Conservation (phyloP, 2,888 invertebrate genomes). For the Clusia tigrina region DNA sequence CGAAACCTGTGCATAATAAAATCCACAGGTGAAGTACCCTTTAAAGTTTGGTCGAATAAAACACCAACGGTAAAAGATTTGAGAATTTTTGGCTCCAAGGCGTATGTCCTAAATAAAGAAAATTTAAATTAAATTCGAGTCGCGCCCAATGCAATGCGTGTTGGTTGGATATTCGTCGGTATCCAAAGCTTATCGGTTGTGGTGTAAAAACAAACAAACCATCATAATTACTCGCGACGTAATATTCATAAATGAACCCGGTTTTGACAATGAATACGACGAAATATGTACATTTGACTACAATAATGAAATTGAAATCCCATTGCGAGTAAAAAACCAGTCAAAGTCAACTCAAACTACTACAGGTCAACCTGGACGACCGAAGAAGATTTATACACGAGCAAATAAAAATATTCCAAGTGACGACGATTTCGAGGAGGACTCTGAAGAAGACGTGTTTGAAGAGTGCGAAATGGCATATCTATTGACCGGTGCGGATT, state of each 20-base stretch:
- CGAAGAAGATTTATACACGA: conserved; percentile 19
- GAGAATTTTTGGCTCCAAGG: conserved; percentile 20
- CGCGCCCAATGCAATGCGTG: no score
- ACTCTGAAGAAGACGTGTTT: conserved; percentile 19
- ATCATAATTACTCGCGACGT: conserved; percentile 33
- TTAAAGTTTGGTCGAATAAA: conserved; percentile 7
- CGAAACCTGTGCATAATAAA: no score
- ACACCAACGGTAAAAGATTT: conserved; percentile 13
- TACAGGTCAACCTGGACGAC: conserved; percentile 22
- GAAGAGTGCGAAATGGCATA: conserved; percentile 29
- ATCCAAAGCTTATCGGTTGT: conserved; percentile 35
- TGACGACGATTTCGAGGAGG: no score
- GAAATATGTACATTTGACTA: conserved; percentile 22
- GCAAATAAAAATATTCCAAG: no score
- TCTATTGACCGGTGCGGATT: conserved; percentile 8
- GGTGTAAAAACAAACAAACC: conserved; percentile 19
- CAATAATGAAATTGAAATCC: conserved; percentile 20
- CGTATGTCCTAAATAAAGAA: conserved; percentile 26
- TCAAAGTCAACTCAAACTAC: conserved; percentile 4
- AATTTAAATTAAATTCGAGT: no score
- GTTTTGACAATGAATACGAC: conserved; percentile 27
- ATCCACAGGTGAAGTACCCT: conserved; percentile 5
- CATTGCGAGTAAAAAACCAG: conserved; percentile 9
- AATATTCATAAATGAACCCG: conserved; percentile 31
- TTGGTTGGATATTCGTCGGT: conserved; percentile 32